A percentile compares a stretch with the other conserved stretches of the same genome.
Evolutionary conservation across 2,888 invertebrate genomes (phyloP).

Genomic region (Alitta virens): DNA sequence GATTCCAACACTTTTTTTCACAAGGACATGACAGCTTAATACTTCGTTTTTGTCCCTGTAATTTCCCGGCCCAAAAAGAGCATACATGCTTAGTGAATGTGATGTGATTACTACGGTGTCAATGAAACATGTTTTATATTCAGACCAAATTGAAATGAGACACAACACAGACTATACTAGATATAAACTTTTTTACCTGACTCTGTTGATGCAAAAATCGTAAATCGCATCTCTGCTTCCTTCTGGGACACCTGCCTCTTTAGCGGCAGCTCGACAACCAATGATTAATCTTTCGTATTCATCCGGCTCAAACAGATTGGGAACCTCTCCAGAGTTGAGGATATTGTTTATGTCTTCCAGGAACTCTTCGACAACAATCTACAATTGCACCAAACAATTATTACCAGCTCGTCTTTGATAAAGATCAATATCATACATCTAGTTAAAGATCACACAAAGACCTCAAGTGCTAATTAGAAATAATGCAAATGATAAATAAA

Average conservation of each 20-base stretch:
- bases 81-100: too few species aligned
- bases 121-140: neutral
- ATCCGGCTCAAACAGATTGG: slow-evolving; percentile 78
- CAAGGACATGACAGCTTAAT: too few species aligned
- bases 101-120: too few species aligned
- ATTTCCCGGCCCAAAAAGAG: too few species aligned
- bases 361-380: slow-evolving; percentile 86
- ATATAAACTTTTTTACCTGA: too few species aligned
- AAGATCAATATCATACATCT: too few species aligned
- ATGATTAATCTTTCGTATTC: slow-evolving; percentile 81
- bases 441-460: too few species aligned
- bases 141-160: neutral
- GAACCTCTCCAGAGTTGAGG: slow-evolving; percentile 87
- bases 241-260: slow-evolving; percentile 68
- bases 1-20: too few species aligned
- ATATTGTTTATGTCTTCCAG: slow-evolving; percentile 90
- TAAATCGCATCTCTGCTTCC: slow-evolving; percentile 75
- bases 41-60: too few species aligned
- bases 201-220: slow-evolving; percentile 80
- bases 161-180: neutral
- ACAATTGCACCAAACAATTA: neutral
- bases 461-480: too few species aligned
- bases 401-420: too few species aligned
- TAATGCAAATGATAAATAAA: too few species aligned
- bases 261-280: slow-evolving; percentile 72